These are phyloP conservation scores for Alaudala cheleensis DNA, from an alignment of 2,113 vertebrate species.

Conservation along the genomic window DNA sequence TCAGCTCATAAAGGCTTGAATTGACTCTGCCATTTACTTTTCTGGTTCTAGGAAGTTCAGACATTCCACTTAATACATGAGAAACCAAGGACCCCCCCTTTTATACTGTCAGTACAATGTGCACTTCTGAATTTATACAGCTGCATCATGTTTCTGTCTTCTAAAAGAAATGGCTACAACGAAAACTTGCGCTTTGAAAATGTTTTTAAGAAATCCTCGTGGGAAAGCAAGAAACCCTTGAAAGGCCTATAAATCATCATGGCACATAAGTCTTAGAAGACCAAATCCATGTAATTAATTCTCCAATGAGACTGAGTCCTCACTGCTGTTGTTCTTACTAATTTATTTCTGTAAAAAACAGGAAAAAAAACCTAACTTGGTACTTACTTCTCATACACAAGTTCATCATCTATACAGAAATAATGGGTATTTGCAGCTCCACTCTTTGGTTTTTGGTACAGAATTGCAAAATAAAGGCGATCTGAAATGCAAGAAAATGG, in stretches of 20 bases:
- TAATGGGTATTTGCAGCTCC: slow-evolving; percentile 87
- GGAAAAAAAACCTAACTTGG: not conserved
- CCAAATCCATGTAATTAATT: not conserved
- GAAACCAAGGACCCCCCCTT: not conserved
- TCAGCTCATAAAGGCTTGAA: not conserved
- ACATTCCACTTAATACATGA: not conserved
- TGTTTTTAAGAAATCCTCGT: not conserved
- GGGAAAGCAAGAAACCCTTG: not conserved
- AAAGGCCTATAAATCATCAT: not conserved
- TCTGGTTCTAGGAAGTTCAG: not conserved
- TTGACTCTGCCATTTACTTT: not conserved
- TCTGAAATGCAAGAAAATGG: slow-evolving; percentile 80
- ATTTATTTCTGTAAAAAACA: not conserved
- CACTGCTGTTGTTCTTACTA: not conserved
- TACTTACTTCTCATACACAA: slow-evolving; percentile 97
- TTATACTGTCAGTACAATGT: not conserved
- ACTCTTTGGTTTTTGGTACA: slow-evolving; percentile 91
- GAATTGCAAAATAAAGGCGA: slow-evolving; percentile 94
- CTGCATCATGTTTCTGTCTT: not conserved
- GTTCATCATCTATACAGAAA: slow-evolving; percentile 95
- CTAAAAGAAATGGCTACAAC: not conserved
- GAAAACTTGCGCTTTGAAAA: not conserved
- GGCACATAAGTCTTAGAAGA: not conserved
- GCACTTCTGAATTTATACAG: not conserved
- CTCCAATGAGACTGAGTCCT: not conserved